phyloP scores from a whole-genome alignment of 2,888 invertebrate genomes.

The Dryomyza anilis region DNA sequence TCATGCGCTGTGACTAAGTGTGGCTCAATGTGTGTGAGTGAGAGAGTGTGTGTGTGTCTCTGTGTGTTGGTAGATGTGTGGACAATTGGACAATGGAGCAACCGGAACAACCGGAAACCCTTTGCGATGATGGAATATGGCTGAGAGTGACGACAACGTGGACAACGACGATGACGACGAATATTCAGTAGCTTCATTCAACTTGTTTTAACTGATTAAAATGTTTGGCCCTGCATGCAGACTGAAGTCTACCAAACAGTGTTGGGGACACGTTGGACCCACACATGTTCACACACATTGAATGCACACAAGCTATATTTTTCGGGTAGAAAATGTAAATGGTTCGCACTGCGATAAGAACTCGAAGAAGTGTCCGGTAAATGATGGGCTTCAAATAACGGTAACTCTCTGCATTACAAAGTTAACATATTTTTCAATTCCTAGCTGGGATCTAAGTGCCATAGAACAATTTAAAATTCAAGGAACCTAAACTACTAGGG shows the following conservation, averaged over 20 bases:
- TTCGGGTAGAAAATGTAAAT: neutral
- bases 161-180: neutral
- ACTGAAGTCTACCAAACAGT: too few relatives aligned
- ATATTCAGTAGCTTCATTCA: neutral
- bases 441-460: too few relatives aligned
- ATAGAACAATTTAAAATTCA: too few relatives aligned
- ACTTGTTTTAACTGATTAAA: slow-evolving; percentile 25
- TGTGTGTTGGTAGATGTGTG: neutral
- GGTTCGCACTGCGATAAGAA: neutral
- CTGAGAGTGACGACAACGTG: slow-evolving; percentile 7
- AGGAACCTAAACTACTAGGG: too few relatives aligned
- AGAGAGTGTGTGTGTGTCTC: neutral
- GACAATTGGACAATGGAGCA: slow-evolving; percentile 16
- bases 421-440: too few relatives aligned
- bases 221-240: slow-evolving; percentile 15
- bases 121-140: neutral
- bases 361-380: too few relatives aligned
- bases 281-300: neutral
- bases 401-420: too few relatives aligned
- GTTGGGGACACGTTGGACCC: too few relatives aligned
- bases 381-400: too few relatives aligned
- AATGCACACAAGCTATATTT: neutral
- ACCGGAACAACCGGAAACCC: slow-evolving; percentile 1
- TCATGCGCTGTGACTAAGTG: neutral
- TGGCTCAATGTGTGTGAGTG: neutral